Conservation (phyloP, 2,888 invertebrate genomes). For the Brachynemurus nebulosus region DNA sequence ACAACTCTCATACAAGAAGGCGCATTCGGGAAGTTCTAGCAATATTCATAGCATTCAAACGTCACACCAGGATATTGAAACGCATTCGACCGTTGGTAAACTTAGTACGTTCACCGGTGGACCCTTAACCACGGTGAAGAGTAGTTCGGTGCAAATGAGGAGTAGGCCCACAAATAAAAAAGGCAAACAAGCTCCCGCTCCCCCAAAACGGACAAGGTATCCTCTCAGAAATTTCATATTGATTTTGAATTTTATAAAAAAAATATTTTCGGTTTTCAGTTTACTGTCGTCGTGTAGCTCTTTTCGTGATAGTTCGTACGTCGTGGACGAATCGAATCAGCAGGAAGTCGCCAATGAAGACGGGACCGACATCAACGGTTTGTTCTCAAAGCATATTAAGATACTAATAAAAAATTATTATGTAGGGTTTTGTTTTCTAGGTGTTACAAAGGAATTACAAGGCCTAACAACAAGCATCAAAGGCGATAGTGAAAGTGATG, state of each 20-base stretch:
- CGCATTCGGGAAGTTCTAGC: slow-evolving; percentile 45
- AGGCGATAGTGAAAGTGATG: slow-evolving; percentile 53
- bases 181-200: slow-evolving; percentile 89
- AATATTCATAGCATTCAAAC: slow-evolving; percentile 38
- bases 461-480: slow-evolving; percentile 34
- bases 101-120: slow-evolving; percentile 48
- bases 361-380: slow-evolving; percentile 38
- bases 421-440: slow-evolving; percentile 14
- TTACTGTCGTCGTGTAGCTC: slow-evolving; percentile 72
- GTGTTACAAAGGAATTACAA: slow-evolving; percentile 34
- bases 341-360: slow-evolving; percentile 39
- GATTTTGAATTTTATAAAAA: neutral
- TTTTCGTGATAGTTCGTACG: slow-evolving; percentile 69
- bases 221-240: slow-evolving; percentile 8
- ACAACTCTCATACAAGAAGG: slow-evolving; percentile 46
- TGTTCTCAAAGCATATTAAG: slow-evolving; percentile 20
- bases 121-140: slow-evolving; percentile 37
- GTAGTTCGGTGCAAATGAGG: slow-evolving; percentile 65
- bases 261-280: slow-evolving; percentile 33
- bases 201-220: slow-evolving; percentile 88
- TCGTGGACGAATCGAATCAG: slow-evolving; percentile 45
- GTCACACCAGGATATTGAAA: neutral
- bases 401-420: slow-evolving; percentile 23
- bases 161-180: slow-evolving; percentile 75
- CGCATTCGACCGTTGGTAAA: slow-evolving; percentile 25